Percentiles rank a stretch among this genome's conserved stretches.
Evolutionary conservation across 2,888 invertebrate species (phyloP).

Genomic region (Conops quadrifasciatus): DNA sequence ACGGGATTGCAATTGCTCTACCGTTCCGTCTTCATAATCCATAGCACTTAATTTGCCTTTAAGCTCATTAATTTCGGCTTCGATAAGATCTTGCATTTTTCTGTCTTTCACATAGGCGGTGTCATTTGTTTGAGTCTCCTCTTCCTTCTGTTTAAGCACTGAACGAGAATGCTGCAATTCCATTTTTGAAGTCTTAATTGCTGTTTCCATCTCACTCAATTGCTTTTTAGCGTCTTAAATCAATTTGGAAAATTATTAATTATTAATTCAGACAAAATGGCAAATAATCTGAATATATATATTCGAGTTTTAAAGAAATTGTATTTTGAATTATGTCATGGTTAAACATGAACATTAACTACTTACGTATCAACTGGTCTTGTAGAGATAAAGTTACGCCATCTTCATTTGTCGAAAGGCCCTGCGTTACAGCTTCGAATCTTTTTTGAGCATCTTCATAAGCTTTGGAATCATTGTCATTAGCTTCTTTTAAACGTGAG

Average conservation of each 20-base stretch:
- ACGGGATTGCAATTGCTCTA: slow-evolving; percentile 68
- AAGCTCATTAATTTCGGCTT: slow-evolving; percentile 69
- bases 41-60: slow-evolving; percentile 65
- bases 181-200: slow-evolving; percentile 81
- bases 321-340: too few relatives aligned
- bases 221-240: slow-evolving; percentile 76
- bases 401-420: slow-evolving; percentile 79
- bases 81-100: slow-evolving; percentile 68
- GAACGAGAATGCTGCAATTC: slow-evolving; percentile 72
- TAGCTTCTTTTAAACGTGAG: slow-evolving; percentile 73
- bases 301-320: too few relatives aligned
- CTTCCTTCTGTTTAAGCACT: slow-evolving; percentile 72
- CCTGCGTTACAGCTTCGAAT: slow-evolving; percentile 85
- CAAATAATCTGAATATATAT: too few relatives aligned
- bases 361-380: slow-evolving; percentile 84
- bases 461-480: slow-evolving; percentile 73
- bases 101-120: slow-evolving; percentile 75
- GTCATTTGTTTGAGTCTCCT: slow-evolving; percentile 74
- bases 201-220: slow-evolving; percentile 79
- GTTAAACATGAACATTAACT: not conserved
- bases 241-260: too few relatives aligned
- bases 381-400: slow-evolving; percentile 86
- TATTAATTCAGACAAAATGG: too few relatives aligned
- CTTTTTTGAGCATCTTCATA: slow-evolving; percentile 78
- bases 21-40: slow-evolving; percentile 71